Base-by-base conservation (phyloP, 2,888 invertebrate species). In the Pseudanteris insignis region DNA sequence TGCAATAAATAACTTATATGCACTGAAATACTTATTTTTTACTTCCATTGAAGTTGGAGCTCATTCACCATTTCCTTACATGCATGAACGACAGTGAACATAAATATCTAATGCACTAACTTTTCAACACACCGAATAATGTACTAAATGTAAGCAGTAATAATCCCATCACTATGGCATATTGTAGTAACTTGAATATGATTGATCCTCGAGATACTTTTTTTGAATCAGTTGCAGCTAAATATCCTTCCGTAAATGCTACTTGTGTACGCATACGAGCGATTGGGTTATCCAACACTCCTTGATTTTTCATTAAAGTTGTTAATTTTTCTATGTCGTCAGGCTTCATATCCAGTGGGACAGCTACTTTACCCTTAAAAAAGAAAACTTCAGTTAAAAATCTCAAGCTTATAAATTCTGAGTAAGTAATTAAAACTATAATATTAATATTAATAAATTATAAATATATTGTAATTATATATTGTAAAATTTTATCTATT, bases 201-300 rank as follows among this genome's bases (percentile, higher is more conserved):
- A 84, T 85, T 70, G 67, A 43, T 30, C 76, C 71, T 59, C 75
- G 75, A 8, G 71, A 71, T 5, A 71, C 70, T 24, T 66, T 61
- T 53, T 76, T 75, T 12, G 71, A 70, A 63, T 72, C 83, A 54
- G 83, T 81, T 68, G 91, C 94, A 43, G 92, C 88, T 57, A 92
- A 76, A 75, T 94, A 95, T 0, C 95, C 95, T 80, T 95, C 95
- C 24, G 93, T 93, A 81, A 95, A 95, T 0, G 94, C 94, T 51
- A 93, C 85, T 82, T 93, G 93, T 50, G 94, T 84, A 72, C 87
- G 86, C 67, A 89, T 88, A 66, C 88, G 88, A 78, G 92, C 88
- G 66, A 81, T 73, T 13, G 81, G 66, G 51, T 80, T 79, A 13
- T 47, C 9, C 0, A 34, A 9, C 4, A 81, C 63, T 29, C 82